Conservation (phyloP, 2,797 vertebrate genomes). For the Sarcoramphus papa region DNA sequence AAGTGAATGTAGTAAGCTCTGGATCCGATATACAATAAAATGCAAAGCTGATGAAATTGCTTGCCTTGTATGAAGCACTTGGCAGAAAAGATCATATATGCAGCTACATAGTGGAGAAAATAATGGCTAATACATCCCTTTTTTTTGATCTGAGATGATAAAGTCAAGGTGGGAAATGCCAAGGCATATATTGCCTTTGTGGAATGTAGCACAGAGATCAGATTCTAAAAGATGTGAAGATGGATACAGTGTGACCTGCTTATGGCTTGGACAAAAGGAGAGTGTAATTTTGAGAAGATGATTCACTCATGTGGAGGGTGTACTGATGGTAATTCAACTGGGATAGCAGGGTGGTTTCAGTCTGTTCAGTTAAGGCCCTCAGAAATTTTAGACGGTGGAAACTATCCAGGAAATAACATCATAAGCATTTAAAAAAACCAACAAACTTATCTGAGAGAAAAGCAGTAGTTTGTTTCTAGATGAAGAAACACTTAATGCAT, state of each 20-base stretch:
- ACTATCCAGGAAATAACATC: not conserved
- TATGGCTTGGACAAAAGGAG: not conserved
- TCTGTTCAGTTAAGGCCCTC: not conserved
- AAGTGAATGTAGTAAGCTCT: not conserved
- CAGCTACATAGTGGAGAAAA: not conserved
- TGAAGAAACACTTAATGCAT: not conserved
- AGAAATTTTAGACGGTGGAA: not conserved
- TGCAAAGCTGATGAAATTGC: not conserved
- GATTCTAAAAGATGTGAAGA: not conserved
- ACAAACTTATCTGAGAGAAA: not conserved
- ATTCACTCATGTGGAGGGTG: not conserved
- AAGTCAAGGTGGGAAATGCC: not conserved
- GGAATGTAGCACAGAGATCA: not conserved
- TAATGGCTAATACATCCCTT: not conserved
- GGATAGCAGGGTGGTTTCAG: not conserved
- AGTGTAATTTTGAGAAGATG: not conserved
- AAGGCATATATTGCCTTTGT: not conserved
- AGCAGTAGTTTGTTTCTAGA: not conserved
- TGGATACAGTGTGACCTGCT: not conserved
- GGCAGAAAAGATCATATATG: not conserved
- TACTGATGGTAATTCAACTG: not conserved
- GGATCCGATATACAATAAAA: not conserved
- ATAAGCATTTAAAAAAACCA: not conserved
- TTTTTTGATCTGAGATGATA: not conserved
- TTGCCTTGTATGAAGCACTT: not conserved